Base-by-base conservation (phyloP, 2,797 vertebrate genomes). In the Spatula versicolor region DNA sequence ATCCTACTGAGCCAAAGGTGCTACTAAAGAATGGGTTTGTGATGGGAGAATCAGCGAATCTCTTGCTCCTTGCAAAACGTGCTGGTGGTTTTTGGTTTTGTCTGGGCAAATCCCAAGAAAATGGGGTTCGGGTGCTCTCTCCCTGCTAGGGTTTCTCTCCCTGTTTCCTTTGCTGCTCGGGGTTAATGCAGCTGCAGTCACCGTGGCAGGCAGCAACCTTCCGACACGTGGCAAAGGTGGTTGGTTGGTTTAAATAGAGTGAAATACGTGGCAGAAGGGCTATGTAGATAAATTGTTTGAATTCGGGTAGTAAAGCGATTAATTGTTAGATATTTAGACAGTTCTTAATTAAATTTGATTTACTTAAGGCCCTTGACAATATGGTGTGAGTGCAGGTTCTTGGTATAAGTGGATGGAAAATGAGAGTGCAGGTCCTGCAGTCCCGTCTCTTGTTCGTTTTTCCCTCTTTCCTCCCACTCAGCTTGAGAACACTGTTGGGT, bases 111-210 rank as follows among this genome's bases (percentile, higher is more conserved):
- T 85, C 66, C 67, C 69, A 63, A 71, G 72, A 62, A 84, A 82
- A 74, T 67, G 58, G 26, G 16, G 41, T 43, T 43, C 2, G 16
- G 41, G 41, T 43, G 41, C 41, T 43, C 41, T 7, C 41, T 43
- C 41, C 16, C 41, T 33, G 19, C 60, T 88, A 39, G 11, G 45
- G 31, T 22, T 31, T 45, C 78, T 80, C 52, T 54, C 20, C 21
- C 16, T 4, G 4, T 81, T 80, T 30, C 6, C 37, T 60, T 66
- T 68, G 41, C 46, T 39, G 52, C 9, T 83, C 8, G 13, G 19
- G 8, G 0, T 33, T 64, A 15, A 13, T 1, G 0, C 16, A 31
- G 9, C 0, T 3, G 22, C 35, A 2, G 19, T 16, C 54, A 43
- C 69, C 37, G 7, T 1, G 5, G 12, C 37, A 68, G 75, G 3